These are phyloP conservation scores for Drosophila quadrilineata DNA, from an alignment of 1,140 invertebrate species.

Conservation along the genomic window DNA sequence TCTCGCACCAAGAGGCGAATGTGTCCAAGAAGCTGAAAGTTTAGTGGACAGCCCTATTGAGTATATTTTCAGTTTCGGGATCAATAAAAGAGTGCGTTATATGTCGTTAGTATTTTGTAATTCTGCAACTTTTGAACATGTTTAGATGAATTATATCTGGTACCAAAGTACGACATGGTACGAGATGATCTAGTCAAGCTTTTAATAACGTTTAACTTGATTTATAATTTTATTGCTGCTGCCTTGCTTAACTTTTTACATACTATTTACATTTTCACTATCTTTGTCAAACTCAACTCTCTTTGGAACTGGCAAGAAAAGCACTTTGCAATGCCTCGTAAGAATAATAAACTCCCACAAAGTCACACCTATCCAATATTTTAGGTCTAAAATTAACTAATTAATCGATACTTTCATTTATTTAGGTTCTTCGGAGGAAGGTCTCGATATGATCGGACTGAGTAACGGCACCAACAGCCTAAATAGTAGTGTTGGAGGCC, in stretches of 20 bases:
- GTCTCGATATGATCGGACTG: slow-evolving; percentile 85
- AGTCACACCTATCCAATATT: not conserved
- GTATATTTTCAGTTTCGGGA: too few relatives aligned
- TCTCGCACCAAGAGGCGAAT: too few relatives aligned
- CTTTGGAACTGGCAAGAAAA: slow-evolving; percentile 73
- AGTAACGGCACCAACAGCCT: slow-evolving; percentile 82
- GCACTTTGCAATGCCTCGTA: slow-evolving; percentile 64
- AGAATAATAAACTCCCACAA: slow-evolving; percentile 27
- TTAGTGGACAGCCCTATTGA: too few relatives aligned
- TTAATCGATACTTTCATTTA: not conserved
- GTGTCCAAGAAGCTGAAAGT: too few relatives aligned
- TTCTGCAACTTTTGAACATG: too few relatives aligned
- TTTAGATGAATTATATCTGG: too few relatives aligned
- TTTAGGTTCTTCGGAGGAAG: slow-evolving; percentile 88
- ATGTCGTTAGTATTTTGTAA: too few relatives aligned
- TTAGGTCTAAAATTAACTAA: too few relatives aligned
- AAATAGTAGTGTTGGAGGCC: slow-evolving; percentile 59
- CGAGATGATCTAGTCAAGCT: too few relatives aligned
- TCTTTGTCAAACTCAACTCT: slow-evolving; percentile 6
- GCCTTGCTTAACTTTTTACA: not conserved
- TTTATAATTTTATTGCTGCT: not conserved
- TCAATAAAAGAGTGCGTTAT: too few relatives aligned
- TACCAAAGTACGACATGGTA: too few relatives aligned
- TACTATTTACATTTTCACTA: not conserved
- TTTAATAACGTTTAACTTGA: not conserved